These are phyloP conservation scores for Apodemus sylvaticus DNA, from an alignment of 2,113 vertebrate species.

Conservation along the genomic window DNA sequence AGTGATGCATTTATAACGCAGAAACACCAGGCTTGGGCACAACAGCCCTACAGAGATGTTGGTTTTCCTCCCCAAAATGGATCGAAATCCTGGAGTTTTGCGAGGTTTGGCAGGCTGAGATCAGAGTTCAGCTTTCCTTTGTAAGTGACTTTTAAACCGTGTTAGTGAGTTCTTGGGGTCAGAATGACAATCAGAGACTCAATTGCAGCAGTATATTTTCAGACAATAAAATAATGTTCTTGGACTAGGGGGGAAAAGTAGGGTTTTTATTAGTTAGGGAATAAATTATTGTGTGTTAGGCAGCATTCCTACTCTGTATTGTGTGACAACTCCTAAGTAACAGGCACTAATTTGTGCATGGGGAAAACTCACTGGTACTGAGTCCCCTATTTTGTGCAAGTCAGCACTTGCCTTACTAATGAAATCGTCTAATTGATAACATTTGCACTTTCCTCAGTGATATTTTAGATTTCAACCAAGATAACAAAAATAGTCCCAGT, in stretches of 20 bases:
- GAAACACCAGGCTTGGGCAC: not conserved
- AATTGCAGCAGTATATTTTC: not conserved
- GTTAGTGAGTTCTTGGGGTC: not conserved
- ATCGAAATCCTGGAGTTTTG: conserved; percentile 14
- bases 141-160: conserved; percentile 35
- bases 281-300: not conserved
- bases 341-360: not conserved
- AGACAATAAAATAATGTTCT: conserved; percentile 23
- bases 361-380: not conserved
- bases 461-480: not conserved
- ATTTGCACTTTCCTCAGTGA: not conserved
- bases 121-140: conserved; percentile 20
- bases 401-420: not conserved
- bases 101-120: conserved; percentile 42
- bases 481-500: conserved; percentile 41
- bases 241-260: not conserved
- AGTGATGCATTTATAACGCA: conserved; percentile 36
- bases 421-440: conserved; percentile 23
- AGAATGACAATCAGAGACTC: not conserved
- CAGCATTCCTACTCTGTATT: not conserved
- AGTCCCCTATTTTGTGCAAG: not conserved
- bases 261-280: conserved; percentile 34
- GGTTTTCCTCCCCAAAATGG: not conserved
- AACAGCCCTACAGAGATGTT: not conserved
- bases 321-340: not conserved